Conservation (phyloP, 64 coral and sea anemone genomes). For the Montipora efflorescens region DNA sequence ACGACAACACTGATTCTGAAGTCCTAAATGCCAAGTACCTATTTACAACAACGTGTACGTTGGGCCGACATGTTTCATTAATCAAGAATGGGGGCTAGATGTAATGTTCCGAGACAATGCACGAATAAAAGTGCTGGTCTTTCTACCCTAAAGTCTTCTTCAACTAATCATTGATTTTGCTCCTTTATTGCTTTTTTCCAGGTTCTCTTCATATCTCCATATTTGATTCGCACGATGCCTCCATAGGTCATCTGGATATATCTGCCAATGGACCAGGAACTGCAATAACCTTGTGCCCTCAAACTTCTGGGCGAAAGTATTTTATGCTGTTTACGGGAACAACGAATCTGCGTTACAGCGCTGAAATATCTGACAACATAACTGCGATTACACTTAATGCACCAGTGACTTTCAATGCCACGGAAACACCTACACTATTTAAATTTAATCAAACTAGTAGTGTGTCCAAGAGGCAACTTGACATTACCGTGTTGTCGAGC, state of each 20-base stretch:
- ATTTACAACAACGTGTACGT: too few relatives aligned
- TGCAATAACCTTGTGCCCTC: neutral
- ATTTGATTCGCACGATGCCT: neutral
- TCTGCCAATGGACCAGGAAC: neutral
- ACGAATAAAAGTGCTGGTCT: too few relatives aligned
- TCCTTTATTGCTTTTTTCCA: neutral
- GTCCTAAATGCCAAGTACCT: too few relatives aligned
- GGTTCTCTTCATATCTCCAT: constrained; percentile 51
- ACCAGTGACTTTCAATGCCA: neutral
- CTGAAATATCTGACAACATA: constrained; percentile 13
- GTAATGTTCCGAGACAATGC: too few relatives aligned
- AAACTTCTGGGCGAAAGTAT: neutral
- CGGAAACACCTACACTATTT: neutral
- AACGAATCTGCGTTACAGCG: neutral
- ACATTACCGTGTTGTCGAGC: constrained; percentile 33
- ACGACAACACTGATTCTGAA: too few relatives aligned
- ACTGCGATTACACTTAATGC: neutral
- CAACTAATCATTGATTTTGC: too few relatives aligned
- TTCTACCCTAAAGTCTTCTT: too few relatives aligned
- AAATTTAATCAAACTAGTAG: neutral
- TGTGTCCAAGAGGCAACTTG: constrained; percentile 29
- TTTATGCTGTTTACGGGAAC: constrained; percentile 40
- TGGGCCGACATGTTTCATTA: too few relatives aligned
- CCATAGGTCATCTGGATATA: constrained; percentile 27
- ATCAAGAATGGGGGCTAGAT: too few relatives aligned